These are phyloP conservation scores for Galeopterus variegatus DNA, from an alignment of 2,113 vertebrate species.

Conservation along the genomic window DNA sequence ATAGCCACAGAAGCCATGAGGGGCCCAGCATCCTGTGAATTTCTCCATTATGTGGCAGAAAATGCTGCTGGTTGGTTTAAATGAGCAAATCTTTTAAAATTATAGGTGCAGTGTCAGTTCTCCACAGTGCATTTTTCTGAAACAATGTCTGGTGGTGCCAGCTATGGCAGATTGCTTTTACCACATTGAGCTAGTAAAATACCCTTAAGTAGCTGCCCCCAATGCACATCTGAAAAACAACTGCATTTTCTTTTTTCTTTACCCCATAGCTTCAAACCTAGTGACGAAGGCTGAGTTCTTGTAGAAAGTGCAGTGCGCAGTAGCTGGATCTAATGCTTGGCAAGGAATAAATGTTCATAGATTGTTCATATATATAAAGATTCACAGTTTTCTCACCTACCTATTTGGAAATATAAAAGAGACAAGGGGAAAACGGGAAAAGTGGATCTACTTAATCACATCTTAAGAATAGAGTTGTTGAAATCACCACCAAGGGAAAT, in stretches of 20 bases:
- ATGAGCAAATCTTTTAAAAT: slow-evolving; percentile 83
- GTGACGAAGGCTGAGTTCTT: not conserved
- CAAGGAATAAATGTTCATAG: not conserved
- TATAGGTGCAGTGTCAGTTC: slow-evolving; percentile 46
- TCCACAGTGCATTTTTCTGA: slow-evolving; percentile 64
- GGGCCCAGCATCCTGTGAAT: slow-evolving; percentile 76
- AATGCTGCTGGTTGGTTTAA: slow-evolving; percentile 69
- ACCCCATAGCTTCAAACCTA: not conserved
- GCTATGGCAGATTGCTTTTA: slow-evolving; percentile 50
- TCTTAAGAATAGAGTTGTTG: not conserved
- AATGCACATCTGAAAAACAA: not conserved
- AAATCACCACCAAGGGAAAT: not conserved
- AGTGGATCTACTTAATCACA: no score
- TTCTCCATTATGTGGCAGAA: slow-evolving; percentile 81
- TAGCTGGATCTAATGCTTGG: not conserved
- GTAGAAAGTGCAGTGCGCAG: not conserved
- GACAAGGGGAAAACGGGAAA: not conserved
- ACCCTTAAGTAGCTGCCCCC: not conserved
- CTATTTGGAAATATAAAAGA: not conserved
- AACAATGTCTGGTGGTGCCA: slow-evolving; percentile 50
- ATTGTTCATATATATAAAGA: not conserved
- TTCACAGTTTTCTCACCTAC: not conserved
- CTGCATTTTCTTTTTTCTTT: not conserved
- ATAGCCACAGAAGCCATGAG: slow-evolving; percentile 76
- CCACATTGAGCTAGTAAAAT: slow-evolving; percentile 46